phyloP scores from a whole-genome alignment of 2,113 vertebrate genomes.

The Pomatorhinus ruficollis region DNA sequence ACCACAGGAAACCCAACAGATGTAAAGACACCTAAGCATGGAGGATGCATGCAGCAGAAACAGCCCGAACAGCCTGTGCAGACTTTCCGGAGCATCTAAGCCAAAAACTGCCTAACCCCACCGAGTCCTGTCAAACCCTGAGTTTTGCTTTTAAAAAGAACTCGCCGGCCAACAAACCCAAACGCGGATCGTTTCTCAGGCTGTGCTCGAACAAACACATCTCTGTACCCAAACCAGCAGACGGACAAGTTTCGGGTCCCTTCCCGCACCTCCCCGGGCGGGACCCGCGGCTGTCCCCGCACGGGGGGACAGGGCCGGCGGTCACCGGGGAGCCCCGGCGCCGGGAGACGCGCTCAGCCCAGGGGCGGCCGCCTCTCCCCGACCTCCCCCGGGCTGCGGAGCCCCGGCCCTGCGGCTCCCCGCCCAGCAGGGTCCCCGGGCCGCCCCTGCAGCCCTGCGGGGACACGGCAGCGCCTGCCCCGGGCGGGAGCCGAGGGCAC shows the following conservation, averaged over 20 bases:
- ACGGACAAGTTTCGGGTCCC: not conserved
- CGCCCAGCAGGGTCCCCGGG: not conserved
- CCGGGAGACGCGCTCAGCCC: not conserved
- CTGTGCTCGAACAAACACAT: fast-evolving
- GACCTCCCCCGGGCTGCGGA: not conserved
- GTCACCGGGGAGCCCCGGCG: not conserved
- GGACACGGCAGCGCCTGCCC: not conserved
- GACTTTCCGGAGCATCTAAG: not conserved
- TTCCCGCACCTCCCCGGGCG: not conserved
- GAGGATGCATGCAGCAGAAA: not conserved
- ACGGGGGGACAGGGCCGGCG: not conserved
- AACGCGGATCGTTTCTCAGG: not conserved
- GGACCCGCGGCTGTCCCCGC: not conserved
- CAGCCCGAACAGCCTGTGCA: not conserved
- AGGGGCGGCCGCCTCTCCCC: not conserved
- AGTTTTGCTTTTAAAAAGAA: not conserved
- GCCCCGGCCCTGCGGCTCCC: not conserved
- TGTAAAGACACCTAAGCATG: not conserved
- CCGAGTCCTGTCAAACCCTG: not conserved
- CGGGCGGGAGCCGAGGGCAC: not conserved
- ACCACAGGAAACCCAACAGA: not conserved
- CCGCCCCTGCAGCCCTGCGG: not conserved
- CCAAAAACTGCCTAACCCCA: not conserved
- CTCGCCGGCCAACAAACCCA: not conserved
- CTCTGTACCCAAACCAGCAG: not conserved